Evolutionary conservation across 2,888 invertebrate species (phyloP), one percentile per base, ranked within the genome.

Genomic region (Hesperia comma): DNA sequence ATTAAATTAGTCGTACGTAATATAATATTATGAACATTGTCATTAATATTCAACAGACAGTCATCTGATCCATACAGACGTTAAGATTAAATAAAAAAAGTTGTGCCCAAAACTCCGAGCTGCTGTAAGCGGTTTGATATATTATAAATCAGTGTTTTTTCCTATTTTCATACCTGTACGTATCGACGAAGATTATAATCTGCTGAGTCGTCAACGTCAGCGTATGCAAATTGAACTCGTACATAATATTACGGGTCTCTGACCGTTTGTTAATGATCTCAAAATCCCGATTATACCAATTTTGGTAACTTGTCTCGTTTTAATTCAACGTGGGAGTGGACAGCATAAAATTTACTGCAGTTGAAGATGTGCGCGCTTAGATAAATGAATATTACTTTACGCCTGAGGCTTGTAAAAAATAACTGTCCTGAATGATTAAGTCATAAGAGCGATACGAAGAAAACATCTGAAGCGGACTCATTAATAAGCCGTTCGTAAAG

Each of bases 231-330:
- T 33, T 15, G 5, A 33, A 58, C 10, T 51, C 37, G 41, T 46
- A 54, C 26, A 57, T 58, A 60, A 61, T 41, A 46, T 62, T 56
- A 41, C 43, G 51, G 69, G 69, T 41, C 72, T 68, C 61, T 69
- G 70, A 69, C 71, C 69, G 37, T 12, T 10, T n/a, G 37, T 64
- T 41, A 53, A 53, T 51, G 62, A 69, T 64, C 67, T 60, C 54
- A 69, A 70, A 67, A 61, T 37, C 58, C 66, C 61, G 66, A 68
- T 71, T 70, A 71, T 63, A 68, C 70, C 70, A 57, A 69, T 66
- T 73, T 71, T 61, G 71, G 71, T 60, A 70, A 69, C 69, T 67
- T 54, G 71, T 69, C 68, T 60, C 64, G 53, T 58, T 53, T 64
- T 60, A 60, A 62, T 60, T 62, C 61, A 53, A 53, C 63, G 71